Base-by-base conservation (phyloP, 2,113 vertebrate genomes). In the Dasyurus viverrinus region DNA sequence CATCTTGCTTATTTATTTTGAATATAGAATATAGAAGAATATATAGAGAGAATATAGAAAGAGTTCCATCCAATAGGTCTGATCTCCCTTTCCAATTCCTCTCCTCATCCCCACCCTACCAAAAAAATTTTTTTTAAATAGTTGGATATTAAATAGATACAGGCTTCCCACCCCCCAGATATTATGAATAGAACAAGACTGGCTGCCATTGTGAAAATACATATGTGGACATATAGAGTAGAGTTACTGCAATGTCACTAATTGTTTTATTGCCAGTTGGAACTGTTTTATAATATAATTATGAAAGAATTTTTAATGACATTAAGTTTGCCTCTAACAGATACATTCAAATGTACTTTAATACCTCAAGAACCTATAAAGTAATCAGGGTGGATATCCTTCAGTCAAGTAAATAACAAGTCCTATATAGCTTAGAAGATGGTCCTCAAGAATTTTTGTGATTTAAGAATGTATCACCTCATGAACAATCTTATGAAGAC, bases 171-270 rank as follows among this genome's bases (percentile, higher is more conserved):
- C 22, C 12, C 30, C n/a, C 42, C 22, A 8, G 16, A 30, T n/a
- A 30, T 14, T n/a, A 36, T 55, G 25, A 54, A 25, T 47, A 10
- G 23, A 1, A 0, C 0, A 14, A 0, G 3, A 6, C 2, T 53
- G 25, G 30, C 54, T 48, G 53, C 12, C 25, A 0, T 9, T 19
- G 19, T 12, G 46, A 26, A 0, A 27, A 0, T 3, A 5, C 2
- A 7, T 4, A 1, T 0, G 0, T 36, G 0, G 6, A 5, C 8
- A 26, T 36, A 19, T 8, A 10, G 19, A 5, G 6, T 36, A 90
- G 54, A 46, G 14, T n/a, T n/a, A 76, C n/a, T 76, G n/a, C 68
- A 42, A 8, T 76, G 68, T 76, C 16, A 42, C 42, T 76, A 76
- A n/a, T n/a, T n/a, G 26, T 16, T 48, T 27, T 47, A 53, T 53